phyloP scores from a whole-genome alignment of 2,888 invertebrate genomes.

The Crepidodera aurea region DNA sequence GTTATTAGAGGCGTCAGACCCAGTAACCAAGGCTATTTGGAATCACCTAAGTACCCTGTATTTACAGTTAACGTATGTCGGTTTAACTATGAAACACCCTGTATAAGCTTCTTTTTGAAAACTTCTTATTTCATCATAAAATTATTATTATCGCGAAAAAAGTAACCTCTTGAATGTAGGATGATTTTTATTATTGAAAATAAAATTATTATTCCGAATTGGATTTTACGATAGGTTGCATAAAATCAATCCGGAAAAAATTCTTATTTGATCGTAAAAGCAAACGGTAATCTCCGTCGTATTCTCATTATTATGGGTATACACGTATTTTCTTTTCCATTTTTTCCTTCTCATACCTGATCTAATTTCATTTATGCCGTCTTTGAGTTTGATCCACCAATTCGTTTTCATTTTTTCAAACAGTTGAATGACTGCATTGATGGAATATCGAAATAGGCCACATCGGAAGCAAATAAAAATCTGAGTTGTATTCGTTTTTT shows the following conservation, averaged over 20 bases:
- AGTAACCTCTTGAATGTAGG: no score
- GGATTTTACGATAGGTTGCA: neutral
- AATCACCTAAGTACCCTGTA: no score
- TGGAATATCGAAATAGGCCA: slow-evolving; percentile 6
- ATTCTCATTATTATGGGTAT: slow-evolving; percentile 23
- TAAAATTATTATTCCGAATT: slow-evolving; percentile 14
- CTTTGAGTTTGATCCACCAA: slow-evolving; percentile 8
- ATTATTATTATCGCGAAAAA: no score
- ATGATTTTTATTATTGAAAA: neutral
- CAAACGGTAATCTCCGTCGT: slow-evolving; percentile 17
- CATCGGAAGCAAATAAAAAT: slow-evolving; percentile 6
- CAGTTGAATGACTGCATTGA: slow-evolving; percentile 15
- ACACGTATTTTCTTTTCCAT: neutral
- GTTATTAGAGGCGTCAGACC: no score
- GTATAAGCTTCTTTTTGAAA: no score
- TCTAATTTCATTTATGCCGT: slow-evolving; percentile 21
- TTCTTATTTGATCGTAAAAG: slow-evolving; percentile 15
- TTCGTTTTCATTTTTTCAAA: slow-evolving; percentile 14
- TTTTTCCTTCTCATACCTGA: slow-evolving; percentile 3
- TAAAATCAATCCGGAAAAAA: slow-evolving; percentile 10
- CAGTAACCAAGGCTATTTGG: no score
- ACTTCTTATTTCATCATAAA: no score
- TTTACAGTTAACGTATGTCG: no score
- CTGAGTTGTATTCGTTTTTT: slow-evolving; percentile 19
- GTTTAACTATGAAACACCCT: no score